Percentiles rank a stretch among this genome's conserved stretches.
These are phyloP conservation scores for Halocynthia aurantium DNA, from an alignment of 23 tunicate genomes.

Conservation along the genomic window DNA sequence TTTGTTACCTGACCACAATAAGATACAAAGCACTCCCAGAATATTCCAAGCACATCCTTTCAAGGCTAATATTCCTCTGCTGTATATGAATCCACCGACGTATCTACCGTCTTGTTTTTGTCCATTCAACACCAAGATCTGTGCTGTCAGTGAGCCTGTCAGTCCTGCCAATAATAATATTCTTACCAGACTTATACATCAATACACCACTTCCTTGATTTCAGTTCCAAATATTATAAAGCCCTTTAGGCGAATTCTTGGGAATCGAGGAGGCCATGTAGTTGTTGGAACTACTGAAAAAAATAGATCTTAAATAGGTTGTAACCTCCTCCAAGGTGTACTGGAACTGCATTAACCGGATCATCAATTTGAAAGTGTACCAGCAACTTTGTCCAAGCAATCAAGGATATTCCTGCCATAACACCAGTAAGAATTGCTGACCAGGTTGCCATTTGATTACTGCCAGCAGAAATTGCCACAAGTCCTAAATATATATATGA, in stretches of 20 bases:
- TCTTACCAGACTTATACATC: too few relatives aligned
- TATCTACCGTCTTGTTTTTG: conserved; percentile 1
- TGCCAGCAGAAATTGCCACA: conserved; percentile 84
- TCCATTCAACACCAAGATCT: conserved; percentile 43
- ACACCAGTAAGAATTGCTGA: conserved; percentile 71
- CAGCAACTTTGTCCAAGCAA: conserved; percentile 32
- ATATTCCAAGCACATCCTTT: conserved; percentile 48
- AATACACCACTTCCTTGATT: too few relatives aligned
- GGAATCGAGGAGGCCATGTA: too few relatives aligned
- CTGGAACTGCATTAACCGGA: conserved; percentile 79
- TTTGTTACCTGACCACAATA: conserved; percentile 30
- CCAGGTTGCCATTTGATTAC: conserved; percentile 69
- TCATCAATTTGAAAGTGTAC: conserved; percentile 62
- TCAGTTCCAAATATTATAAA: too few relatives aligned
- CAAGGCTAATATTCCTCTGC: conserved; percentile 25
- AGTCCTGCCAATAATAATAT: conserved; percentile 24
- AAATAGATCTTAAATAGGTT: not conserved
- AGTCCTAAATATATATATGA: conserved; percentile 31
- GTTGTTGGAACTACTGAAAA: not conserved
- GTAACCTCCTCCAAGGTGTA: conserved; percentile 69
- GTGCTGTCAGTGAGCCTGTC: conserved; percentile 48
- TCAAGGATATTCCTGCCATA: conserved; percentile 46
- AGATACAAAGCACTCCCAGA: conserved; percentile 33
- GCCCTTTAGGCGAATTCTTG: too few relatives aligned
- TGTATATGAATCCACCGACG: conserved; percentile 44